These are phyloP conservation scores for Cotesia typhae DNA, from an alignment of 1,140 invertebrate genomes.

Conservation along the genomic window DNA sequence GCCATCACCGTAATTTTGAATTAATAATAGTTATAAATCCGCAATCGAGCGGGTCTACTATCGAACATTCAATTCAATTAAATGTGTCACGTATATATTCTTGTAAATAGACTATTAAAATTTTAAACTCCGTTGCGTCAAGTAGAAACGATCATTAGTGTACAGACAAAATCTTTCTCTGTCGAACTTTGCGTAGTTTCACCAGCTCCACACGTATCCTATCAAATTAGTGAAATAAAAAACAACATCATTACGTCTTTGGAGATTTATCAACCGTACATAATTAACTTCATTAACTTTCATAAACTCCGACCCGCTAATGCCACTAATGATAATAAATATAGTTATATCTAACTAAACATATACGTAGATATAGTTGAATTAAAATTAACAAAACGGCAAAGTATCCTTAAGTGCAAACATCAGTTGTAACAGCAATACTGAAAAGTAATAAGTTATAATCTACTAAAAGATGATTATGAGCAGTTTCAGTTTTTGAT, in stretches of 20 bases:
- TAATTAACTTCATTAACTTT: too few relatives aligned
- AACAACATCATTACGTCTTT: too few relatives aligned
- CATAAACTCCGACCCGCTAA: too few relatives aligned
- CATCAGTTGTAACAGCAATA: neutral
- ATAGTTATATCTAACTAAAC: too few relatives aligned
- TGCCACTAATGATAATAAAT: too few relatives aligned
- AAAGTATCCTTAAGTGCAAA: too few relatives aligned
- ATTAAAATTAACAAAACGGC: too few relatives aligned
- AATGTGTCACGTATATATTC: conserved; percentile 4
- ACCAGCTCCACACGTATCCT: too few relatives aligned
- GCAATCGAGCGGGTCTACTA: neutral
- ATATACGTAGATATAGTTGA: too few relatives aligned
- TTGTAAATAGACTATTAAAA: neutral
- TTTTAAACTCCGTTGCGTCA: neutral
- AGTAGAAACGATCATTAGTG: conserved; percentile 14
- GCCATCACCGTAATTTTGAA: neutral
- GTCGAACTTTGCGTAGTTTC: neutral
- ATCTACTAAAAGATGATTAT: neutral
- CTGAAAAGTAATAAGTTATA: neutral
- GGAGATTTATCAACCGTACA: too few relatives aligned
- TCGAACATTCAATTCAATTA: neutral
- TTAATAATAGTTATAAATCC: too few relatives aligned
- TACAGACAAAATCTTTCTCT: neutral
- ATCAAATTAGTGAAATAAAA: too few relatives aligned
- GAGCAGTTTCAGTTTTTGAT: conserved; percentile 19